Base-by-base conservation (phyloP, 2,113 vertebrate species). In the Callaeas wilsoni region DNA sequence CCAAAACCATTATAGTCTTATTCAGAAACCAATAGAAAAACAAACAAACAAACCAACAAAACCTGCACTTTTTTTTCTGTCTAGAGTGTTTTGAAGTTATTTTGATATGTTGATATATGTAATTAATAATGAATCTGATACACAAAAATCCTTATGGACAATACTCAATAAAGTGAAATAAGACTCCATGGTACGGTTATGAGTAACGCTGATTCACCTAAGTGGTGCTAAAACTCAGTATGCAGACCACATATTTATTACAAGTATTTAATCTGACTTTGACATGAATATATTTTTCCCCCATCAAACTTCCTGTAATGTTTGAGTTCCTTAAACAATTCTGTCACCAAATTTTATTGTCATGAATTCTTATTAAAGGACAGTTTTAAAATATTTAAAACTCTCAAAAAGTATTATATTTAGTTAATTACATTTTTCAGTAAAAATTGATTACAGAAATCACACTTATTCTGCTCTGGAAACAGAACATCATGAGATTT, bases 31-130 rank as follows among this genome's bases (percentile, higher is more conserved):
- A 49, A 37, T 0, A 49, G 22, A 74, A 70, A 79, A 42, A 49
- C 1, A 56, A 50, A 23, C 49, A 52, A 78, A 27, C 12, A 4
- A 56, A 50, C 16, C 18, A 53, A 63, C 4, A 65, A n/a, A 39
- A 35, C 4, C 19, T 29, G 18, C 6, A n/a, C 1, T 0, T 2
- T 3, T 35, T 75, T 67, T 73, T 53, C 14, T 65, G 10, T n/a
- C 42, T 11, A 46, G 32, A 42, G 4, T 46, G 71, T 44, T 73
- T 63, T 3, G 41, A 42, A 78, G 47, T 37, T 22, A 21, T 63
- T 93, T 70, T 84, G 8, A 6, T 50, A 67, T 8, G 4, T 35
- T 63, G 8, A 35, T 47, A 50, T 33, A 84, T 9, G 2, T 33
- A 55, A 75, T 11, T 46, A 69, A 65, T 70, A 59, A 78, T 79